phyloP scores from a whole-genome alignment of 2,113 vertebrate species.

The Melanotaenia duboulayi region DNA sequence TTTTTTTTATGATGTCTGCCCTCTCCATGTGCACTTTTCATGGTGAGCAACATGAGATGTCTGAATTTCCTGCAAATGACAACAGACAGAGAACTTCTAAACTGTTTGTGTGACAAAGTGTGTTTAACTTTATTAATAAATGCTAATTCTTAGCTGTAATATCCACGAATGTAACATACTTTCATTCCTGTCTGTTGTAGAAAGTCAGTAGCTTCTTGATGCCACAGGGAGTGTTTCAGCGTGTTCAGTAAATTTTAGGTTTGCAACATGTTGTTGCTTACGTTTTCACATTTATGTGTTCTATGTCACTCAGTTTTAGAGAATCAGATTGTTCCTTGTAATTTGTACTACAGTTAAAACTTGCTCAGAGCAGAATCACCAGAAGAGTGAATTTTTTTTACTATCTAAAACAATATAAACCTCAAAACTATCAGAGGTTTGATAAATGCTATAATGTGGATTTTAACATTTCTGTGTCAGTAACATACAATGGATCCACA shows the following conservation, averaged over 20 bases:
- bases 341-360: too few species aligned
- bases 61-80: constrained; percentile 56
- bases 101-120: constrained; percentile 3
- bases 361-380: too few species aligned
- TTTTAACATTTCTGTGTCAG: too few species aligned
- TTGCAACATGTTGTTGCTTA: neutral
- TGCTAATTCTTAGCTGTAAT: neutral
- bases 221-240: neutral
- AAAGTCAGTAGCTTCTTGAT: neutral
- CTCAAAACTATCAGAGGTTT: too few species aligned
- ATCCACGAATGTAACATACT: neutral
- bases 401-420: too few species aligned
- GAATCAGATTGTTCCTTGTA: too few species aligned
- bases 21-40: constrained; percentile 65
- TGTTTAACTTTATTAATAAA: constrained; percentile 29
- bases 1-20: constrained; percentile 82
- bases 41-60: constrained; percentile 78
- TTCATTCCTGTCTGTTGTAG: neutral
- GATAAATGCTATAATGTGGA: too few species aligned
- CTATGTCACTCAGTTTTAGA: too few species aligned
- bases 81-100: constrained; percentile 30
- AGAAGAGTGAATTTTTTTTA: too few species aligned
- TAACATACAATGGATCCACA: too few species aligned
- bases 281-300: too few species aligned
- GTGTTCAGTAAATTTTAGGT: neutral